Percentiles rank a stretch among this genome's conserved stretches.
Conservation (phyloP, 2,113 vertebrate species). For the Protobothrops mucrosquamatus region DNA sequence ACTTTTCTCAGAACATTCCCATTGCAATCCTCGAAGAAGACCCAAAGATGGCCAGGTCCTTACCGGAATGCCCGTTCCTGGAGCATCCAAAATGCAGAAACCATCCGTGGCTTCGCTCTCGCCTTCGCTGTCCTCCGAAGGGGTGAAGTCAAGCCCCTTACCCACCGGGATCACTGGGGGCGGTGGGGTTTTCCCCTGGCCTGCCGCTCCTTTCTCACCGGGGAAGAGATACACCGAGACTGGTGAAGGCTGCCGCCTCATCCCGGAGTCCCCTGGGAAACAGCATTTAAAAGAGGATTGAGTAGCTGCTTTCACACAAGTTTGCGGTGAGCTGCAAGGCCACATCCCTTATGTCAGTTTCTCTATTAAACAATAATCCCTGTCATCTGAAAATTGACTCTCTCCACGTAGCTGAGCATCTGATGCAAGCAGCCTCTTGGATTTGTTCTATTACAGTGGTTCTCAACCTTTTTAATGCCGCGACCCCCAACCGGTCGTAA, state of each 20-base stretch:
- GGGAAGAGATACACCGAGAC: constrained; percentile 88
- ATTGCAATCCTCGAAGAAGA: neutral
- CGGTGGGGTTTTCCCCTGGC: constrained; percentile 41
- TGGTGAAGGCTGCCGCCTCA: constrained; percentile 73
- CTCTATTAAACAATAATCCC: too few relatives aligned
- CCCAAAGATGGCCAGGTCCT: neutral
- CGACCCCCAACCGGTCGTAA: too few relatives aligned
- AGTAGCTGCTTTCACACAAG: neutral
- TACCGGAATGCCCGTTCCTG: constrained; percentile 88
- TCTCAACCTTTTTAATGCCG: too few relatives aligned
- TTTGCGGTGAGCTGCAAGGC: too few relatives aligned
- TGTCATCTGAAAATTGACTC: too few relatives aligned
- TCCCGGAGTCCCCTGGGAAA: constrained; percentile 65
- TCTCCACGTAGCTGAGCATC: too few relatives aligned
- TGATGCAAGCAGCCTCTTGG: too few relatives aligned
- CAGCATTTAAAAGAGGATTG: neutral
- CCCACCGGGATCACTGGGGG: constrained; percentile 17
- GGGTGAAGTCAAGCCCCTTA: constrained; percentile 43
- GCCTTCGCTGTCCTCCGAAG: constrained; percentile 68
- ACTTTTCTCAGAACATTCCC: neutral
- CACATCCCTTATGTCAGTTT: too few relatives aligned
- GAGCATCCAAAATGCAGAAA: constrained; percentile 91
- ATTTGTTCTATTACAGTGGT: too few relatives aligned
- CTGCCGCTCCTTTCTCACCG: constrained; percentile 68
- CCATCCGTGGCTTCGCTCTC: constrained; percentile 79